phyloP scores from a whole-genome alignment of 2,797 vertebrate genomes.

The Acipenser ruthenus region DNA sequence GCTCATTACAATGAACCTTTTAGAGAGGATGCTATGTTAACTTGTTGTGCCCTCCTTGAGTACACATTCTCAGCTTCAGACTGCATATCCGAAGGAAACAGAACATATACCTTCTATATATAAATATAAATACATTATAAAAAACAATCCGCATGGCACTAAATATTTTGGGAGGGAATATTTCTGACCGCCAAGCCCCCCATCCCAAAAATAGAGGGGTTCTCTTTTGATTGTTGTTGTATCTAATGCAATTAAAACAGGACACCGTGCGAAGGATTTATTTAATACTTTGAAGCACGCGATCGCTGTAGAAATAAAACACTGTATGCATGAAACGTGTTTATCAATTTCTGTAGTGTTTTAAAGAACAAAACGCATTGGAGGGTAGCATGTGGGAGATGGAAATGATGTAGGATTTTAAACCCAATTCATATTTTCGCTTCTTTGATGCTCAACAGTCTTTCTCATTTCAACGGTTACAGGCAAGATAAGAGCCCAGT shows the following conservation, averaged over 20 bases:
- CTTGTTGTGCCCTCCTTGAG: constrained; percentile 25
- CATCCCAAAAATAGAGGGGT: constrained; percentile 32
- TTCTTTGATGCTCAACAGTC: constrained; percentile 24
- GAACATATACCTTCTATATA: no score
- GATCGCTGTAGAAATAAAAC: constrained; percentile 62
- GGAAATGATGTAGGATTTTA: constrained; percentile 37
- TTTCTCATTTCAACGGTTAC: constrained; percentile 26
- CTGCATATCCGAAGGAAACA: no score
- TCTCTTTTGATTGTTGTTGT: constrained; percentile 42
- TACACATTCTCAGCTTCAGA: constrained; percentile 32
- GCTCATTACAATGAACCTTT: neutral
- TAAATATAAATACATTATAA: no score
- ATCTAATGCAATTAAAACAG: constrained; percentile 39
- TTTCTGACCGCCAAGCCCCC: constrained; percentile 1
- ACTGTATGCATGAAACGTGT: constrained; percentile 71
- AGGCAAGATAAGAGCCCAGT: constrained; percentile 16
- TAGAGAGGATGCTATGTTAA: neutral
- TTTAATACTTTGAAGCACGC: constrained; percentile 56
- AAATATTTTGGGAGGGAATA: no score
- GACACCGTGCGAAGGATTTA: constrained; percentile 40
- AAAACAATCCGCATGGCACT: no score
- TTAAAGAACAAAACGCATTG: constrained; percentile 23
- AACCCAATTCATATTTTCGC: constrained; percentile 38
- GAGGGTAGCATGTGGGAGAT: constrained; percentile 36
- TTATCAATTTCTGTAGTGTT: constrained; percentile 23